These are phyloP conservation scores for Stegostoma tigrinum DNA, from an alignment of 2,113 vertebrate species.

Conservation along the genomic window DNA sequence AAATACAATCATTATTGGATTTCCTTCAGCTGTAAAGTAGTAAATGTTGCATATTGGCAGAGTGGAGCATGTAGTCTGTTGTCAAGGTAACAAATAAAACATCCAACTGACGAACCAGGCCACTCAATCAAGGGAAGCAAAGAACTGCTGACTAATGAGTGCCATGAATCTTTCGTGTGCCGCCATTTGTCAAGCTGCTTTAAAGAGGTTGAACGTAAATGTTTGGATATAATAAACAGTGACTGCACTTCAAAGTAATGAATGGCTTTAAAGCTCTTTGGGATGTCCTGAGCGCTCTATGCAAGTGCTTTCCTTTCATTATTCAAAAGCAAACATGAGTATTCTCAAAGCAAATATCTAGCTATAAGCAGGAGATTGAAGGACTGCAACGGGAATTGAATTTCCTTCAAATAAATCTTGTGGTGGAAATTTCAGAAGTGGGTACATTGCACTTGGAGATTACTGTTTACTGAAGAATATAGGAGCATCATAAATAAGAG, in stretches of 20 bases:
- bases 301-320: background rate
- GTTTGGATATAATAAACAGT: background rate
- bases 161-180: background rate
- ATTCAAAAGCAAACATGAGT: background rate
- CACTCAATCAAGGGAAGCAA: constrained; percentile 1
- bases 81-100: background rate
- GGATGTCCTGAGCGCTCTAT: background rate
- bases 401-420: background rate
- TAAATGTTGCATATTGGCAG: background rate
- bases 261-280: background rate
- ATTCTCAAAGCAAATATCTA: constrained; percentile 8
- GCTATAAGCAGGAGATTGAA: background rate
- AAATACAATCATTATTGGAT: background rate
- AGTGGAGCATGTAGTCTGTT: background rate
- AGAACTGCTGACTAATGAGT: background rate
- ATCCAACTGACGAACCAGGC: background rate
- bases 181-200: background rate
- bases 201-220: background rate
- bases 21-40: background rate
- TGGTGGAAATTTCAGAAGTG: background rate
- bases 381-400: background rate
- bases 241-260: background rate
- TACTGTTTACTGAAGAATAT: background rate
- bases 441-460: background rate
- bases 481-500: background rate